Conservation (phyloP, 2,113 vertebrate genomes). For the Gymnocephalus cernua region DNA sequence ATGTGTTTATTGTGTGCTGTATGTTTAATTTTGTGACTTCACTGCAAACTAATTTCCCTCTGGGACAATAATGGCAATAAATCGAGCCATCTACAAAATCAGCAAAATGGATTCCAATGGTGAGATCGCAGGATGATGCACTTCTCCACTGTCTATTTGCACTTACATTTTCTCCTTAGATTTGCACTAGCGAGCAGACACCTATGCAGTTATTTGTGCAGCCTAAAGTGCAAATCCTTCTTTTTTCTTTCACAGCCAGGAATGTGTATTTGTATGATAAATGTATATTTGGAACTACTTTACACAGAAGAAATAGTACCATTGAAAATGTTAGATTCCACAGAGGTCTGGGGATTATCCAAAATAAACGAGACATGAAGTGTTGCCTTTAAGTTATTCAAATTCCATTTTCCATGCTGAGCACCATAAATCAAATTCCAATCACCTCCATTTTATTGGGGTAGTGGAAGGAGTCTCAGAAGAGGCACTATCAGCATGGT, state of each 20-base stretch:
- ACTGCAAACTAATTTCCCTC: not conserved
- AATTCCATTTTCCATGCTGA: not conserved
- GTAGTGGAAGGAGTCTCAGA: constrained; percentile 8
- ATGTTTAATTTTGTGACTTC: not conserved
- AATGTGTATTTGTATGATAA: not conserved
- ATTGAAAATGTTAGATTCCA: not conserved
- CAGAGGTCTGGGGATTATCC: not conserved
- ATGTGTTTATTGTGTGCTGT: not conserved
- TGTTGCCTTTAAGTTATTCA: not conserved
- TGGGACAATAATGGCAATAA: not conserved
- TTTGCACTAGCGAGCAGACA: not conserved
- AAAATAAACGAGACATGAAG: not conserved
- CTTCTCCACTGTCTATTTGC: not conserved
- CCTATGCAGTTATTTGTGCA: not conserved
- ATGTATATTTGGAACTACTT: not conserved
- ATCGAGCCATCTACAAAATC: not conserved
- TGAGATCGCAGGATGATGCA: not conserved
- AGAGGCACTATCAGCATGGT: not conserved
- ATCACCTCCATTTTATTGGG: not conserved
- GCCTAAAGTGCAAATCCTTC: not conserved
- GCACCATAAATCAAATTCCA: not conserved
- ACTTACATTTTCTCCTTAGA: not conserved
- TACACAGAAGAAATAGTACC: not conserved
- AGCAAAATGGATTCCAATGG: not conserved
- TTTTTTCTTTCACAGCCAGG: not conserved